Evolutionary conservation across 2,797 vertebrate genomes (phyloP), one percentile per base, ranked within the genome.

Genomic region (Selene dorsalis): DNA sequence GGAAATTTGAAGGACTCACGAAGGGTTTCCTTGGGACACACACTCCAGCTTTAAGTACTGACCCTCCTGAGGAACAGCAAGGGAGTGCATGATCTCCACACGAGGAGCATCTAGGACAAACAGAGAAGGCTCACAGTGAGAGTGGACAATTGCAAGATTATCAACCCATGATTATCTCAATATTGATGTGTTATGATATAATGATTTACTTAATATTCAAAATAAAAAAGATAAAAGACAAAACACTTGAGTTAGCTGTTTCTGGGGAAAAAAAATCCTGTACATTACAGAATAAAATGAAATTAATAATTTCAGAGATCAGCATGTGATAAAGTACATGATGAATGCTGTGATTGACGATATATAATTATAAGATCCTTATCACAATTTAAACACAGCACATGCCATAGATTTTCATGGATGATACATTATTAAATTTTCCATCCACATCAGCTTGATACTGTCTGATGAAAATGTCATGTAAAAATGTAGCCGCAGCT

Each of bases 11-110:
- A 64, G 45, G 84, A 98, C 98, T 99, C 96, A 99, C 98, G 96
- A 96, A 87, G 98, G 98, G 94, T 99, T 99, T 95, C 97, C 98
- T 94, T 96, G 97, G 88, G 97, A 98, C 93, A 97, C 92, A 90
- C 98, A 99, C 92, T 97, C 98, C 95, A 99, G 94, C 94, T 96
- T 97, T 86, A 99, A 93, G 93, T 95, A 94, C 82, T 98, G 97
- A 82, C 98, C 98, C 95, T 99, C 98, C 94, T 97, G 97, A 79
- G 98, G 97, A 92, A 97, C 95, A 62, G 93, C 89, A 72, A 93
- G 95, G 18, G 97, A 96, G 87, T 95, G 94, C 87, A 94, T 93
- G 83, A 99, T 99, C 94, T 97, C 96, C 86, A 99, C 98, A 85
- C 92, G 95, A 70, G 98, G 98, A 89, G 97, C 96, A 94, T 99